Evolutionary conservation across 35 echinoderm and acorn worm genomes (phyloP).

Genomic region (Lytechinus pictus): DNA sequence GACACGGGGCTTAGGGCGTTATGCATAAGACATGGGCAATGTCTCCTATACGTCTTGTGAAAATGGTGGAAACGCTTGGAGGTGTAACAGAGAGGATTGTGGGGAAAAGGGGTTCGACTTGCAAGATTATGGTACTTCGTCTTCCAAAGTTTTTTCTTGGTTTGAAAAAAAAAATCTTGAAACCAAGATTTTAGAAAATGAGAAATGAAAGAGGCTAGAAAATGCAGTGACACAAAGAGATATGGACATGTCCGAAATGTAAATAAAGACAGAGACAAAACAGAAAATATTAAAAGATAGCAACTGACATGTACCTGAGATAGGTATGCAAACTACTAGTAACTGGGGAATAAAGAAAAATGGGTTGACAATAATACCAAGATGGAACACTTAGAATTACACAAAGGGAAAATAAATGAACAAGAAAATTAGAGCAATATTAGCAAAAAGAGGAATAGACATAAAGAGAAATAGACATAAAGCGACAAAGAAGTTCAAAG

Average conservation of each 20-base stretch:
- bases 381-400: too few species aligned
- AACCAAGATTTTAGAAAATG: neutral
- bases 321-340: too few species aligned
- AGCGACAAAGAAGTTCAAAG: neutral
- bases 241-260: too few species aligned
- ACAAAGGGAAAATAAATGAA: too few species aligned
- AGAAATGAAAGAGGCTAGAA: neutral
- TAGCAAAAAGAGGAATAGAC: too few species aligned
- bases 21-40: neutral
- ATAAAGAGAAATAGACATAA: neutral
- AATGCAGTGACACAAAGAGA: neutral
- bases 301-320: too few species aligned
- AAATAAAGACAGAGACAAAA: too few species aligned
- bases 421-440: too few species aligned
- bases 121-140: neutral
- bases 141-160: neutral
- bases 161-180: too few species aligned
- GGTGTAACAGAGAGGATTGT: neutral
- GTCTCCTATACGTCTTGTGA: neutral
- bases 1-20: neutral
- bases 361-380: too few species aligned
- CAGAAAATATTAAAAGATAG: too few species aligned
- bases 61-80: neutral
- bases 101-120: neutral
- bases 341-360: too few species aligned